These are phyloP conservation scores for Agrypnus murinus DNA, from an alignment of 2,888 invertebrate species.

Conservation along the genomic window DNA sequence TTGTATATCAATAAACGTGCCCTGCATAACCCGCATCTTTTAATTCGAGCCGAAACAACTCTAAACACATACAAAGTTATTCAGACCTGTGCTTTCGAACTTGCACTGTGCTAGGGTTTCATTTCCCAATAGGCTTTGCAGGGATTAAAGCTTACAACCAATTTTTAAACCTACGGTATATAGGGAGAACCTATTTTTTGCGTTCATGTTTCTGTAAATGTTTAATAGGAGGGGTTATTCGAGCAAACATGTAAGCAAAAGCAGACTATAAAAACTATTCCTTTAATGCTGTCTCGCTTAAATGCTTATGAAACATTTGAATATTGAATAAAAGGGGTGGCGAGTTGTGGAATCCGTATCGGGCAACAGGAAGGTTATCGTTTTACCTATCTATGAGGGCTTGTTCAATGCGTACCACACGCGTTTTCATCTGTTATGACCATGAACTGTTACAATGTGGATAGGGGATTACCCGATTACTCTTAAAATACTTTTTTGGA, in stretches of 20 bases:
- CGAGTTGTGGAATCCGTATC: not conserved
- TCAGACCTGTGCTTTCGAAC: slow-evolving; percentile 9
- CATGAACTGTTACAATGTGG: too few relatives aligned
- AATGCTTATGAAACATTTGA: not conserved
- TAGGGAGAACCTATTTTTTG: not conserved
- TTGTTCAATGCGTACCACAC: too few relatives aligned
- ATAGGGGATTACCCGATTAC: too few relatives aligned
- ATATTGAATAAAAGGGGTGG: not conserved
- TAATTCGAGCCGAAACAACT: slow-evolving; percentile 29
- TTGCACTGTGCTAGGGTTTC: not conserved
- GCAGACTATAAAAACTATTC: not conserved
- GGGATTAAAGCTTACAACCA: slow-evolving; percentile 25
- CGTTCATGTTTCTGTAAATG: not conserved
- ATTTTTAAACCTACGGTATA: slow-evolving; percentile 17
- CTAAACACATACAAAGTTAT: slow-evolving; percentile 7
- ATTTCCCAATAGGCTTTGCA: slow-evolving; percentile 17
- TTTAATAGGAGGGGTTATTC: not conserved
- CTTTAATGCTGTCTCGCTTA: not conserved
- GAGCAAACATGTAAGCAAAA: not conserved
- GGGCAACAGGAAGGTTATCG: too few relatives aligned
- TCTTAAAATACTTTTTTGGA: too few relatives aligned
- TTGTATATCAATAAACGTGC: slow-evolving; percentile 46
- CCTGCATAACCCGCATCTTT: slow-evolving; percentile 38
- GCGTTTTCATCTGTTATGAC: too few relatives aligned
- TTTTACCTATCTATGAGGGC: too few relatives aligned